Percentiles rank a stretch among this genome's conserved stretches.
Conservation (phyloP, 30 jellyfish, hydroid and myxozoan species). For the Chironex yamaguchii region DNA sequence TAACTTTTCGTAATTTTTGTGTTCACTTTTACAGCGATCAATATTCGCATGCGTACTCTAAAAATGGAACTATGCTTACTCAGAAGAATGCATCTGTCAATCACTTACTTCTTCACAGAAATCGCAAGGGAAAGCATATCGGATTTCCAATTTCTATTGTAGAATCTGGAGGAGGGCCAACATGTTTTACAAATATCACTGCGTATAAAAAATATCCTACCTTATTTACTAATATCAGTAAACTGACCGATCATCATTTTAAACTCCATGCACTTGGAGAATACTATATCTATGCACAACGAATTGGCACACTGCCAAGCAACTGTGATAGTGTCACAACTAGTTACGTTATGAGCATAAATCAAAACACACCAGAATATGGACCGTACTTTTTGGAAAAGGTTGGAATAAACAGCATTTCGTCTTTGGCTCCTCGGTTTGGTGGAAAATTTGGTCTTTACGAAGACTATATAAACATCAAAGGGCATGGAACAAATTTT, state of each 20-base stretch:
- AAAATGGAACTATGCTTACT: neutral
- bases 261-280: neutral
- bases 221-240: neutral
- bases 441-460: constrained; percentile 10
- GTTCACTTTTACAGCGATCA: neutral
- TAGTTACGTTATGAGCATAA: neutral
- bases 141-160: neutral
- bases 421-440: neutral
- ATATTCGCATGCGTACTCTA: neutral
- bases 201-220: constrained; percentile 4
- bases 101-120: constrained; percentile 10
- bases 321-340: neutral
- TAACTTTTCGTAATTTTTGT: neutral
- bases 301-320: neutral
- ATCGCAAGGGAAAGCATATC: neutral
- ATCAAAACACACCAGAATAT: neutral
- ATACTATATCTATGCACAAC: neutral
- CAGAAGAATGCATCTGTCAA: neutral
- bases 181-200: constrained; percentile 2
- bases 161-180: constrained; percentile 9
- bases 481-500: neutral
- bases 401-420: neutral
- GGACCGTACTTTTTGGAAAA: neutral
- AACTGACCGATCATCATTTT: neutral
- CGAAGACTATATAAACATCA: neutral